These are phyloP conservation scores for Cottoperca gobio DNA, from an alignment of 2,797 vertebrate species.

Conservation along the genomic window DNA sequence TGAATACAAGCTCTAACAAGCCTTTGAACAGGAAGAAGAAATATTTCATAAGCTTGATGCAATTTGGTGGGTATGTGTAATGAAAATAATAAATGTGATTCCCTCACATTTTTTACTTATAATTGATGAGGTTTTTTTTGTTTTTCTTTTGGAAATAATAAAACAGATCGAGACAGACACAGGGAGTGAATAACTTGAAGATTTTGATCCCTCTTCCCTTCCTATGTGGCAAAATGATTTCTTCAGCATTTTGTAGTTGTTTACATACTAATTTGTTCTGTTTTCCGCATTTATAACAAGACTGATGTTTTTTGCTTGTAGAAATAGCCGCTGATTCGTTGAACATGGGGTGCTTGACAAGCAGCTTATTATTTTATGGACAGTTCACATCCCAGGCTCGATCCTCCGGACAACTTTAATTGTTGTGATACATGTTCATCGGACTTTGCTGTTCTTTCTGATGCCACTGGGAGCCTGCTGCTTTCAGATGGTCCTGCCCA, in stretches of 20 bases:
- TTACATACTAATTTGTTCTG: conserved; percentile 73
- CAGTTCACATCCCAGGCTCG: conserved; percentile 30
- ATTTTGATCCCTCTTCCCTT: conserved; percentile 56
- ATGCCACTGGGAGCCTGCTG: conserved; percentile 26
- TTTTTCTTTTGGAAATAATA: conserved; percentile 61
- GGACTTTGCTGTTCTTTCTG: conserved; percentile 20
- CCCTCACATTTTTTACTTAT: conserved; percentile 72
- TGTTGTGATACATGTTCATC: conserved; percentile 29
- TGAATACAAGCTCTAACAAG: conserved; percentile 91
- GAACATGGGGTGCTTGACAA: conserved; percentile 55
- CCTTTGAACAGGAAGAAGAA: conserved; percentile 90
- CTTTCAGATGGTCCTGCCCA: conserved; percentile 18
- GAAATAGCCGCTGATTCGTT: conserved; percentile 53
- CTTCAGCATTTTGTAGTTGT: conserved; percentile 65
- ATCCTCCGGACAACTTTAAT: conserved; percentile 25
- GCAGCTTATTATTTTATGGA: conserved; percentile 64
- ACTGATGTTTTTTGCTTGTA: conserved; percentile 71
- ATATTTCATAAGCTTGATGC: conserved; percentile 91
- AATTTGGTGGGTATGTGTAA: conserved; percentile 85
- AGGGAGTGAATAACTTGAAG: conserved; percentile 55
- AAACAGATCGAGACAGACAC: conserved; percentile 68
- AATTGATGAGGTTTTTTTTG: conserved; percentile 59
- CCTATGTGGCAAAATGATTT: conserved; percentile 57
- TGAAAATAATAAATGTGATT: conserved; percentile 85
- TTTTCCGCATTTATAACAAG: conserved; percentile 80